Evolutionary conservation across 1,140 invertebrate species (phyloP).

Genomic region (Elymnias hypermnestra): DNA sequence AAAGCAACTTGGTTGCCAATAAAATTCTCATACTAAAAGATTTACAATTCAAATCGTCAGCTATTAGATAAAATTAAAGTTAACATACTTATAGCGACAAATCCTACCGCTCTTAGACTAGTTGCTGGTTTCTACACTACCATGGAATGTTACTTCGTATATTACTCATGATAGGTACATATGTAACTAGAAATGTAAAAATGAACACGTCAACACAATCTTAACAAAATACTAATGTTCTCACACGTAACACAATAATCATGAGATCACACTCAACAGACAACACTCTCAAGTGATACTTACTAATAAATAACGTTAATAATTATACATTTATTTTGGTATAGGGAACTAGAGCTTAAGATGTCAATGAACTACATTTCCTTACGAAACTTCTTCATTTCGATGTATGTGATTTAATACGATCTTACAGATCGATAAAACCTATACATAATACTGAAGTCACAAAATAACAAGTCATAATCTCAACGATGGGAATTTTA

Average conservation of each 20-base stretch:
- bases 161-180: slow-evolving; percentile 50
- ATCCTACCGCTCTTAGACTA: slow-evolving; percentile 55
- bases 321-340: slow-evolving; percentile 68
- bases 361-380: slow-evolving; percentile 33
- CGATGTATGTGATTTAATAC: slow-evolving; percentile 28
- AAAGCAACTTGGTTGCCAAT: slow-evolving; percentile 56
- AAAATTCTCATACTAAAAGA: slow-evolving; percentile 25
- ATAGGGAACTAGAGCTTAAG: slow-evolving; percentile 67
- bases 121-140: slow-evolving; percentile 51
- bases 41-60: slow-evolving; percentile 23
- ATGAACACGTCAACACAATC: slow-evolving; percentile 48
- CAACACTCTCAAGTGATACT: slow-evolving; percentile 49
- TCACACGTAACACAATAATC: slow-evolving; percentile 37
- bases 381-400: slow-evolving; percentile 27
- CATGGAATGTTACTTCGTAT: slow-evolving; percentile 54
- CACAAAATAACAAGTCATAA: slow-evolving; percentile 52
- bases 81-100: slow-evolving; percentile 37
- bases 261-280: slow-evolving; percentile 69
- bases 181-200: slow-evolving; percentile 43
- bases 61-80: slow-evolving; percentile 27
- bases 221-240: slow-evolving; percentile 37
- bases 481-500: slow-evolving; percentile 62
- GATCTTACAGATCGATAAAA: slow-evolving; percentile 37
- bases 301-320: slow-evolving; percentile 73
- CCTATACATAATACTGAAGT: slow-evolving; percentile 57